A percentile compares a stretch with the other conserved stretches of the same genome.
These are phyloP conservation scores for Heterohyrax brucei DNA, from an alignment of 2,797 vertebrate species.

Conservation along the genomic window DNA sequence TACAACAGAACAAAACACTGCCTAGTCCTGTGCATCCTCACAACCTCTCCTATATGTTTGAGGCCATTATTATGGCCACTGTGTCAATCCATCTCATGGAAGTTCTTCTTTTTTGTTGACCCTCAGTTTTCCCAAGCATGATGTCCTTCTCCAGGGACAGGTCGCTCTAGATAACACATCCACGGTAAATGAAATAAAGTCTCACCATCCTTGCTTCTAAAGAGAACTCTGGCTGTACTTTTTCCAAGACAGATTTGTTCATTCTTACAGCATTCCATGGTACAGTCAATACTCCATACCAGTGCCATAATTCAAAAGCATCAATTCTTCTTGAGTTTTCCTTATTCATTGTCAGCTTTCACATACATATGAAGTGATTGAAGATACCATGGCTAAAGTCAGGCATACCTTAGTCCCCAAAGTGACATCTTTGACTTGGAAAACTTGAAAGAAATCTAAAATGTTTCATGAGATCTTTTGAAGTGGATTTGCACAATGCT, in stretches of 20 bases:
- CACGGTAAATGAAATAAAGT: background rate
- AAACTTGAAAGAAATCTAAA: no score
- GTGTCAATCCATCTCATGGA: background rate
- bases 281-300: background rate
- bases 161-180: background rate
- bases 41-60: background rate
- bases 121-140: background rate
- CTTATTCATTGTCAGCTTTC: background rate
- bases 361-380: background rate
- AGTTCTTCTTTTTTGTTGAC: background rate
- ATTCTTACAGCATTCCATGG: background rate
- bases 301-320: background rate
- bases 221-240: background rate
- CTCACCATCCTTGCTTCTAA: no score
- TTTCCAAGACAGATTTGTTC: background rate
- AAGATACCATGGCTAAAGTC: background rate
- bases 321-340: background rate
- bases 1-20: no score
- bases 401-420: no score
- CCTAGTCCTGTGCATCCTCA: no score
- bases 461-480: no score
- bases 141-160: background rate
- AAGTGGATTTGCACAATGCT: no score
- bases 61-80: background rate
- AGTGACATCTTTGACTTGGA: no score